Percentiles rank a stretch among this genome's conserved stretches.
Conservation (phyloP, 2,888 invertebrate species). For the Melanargia galathea region DNA sequence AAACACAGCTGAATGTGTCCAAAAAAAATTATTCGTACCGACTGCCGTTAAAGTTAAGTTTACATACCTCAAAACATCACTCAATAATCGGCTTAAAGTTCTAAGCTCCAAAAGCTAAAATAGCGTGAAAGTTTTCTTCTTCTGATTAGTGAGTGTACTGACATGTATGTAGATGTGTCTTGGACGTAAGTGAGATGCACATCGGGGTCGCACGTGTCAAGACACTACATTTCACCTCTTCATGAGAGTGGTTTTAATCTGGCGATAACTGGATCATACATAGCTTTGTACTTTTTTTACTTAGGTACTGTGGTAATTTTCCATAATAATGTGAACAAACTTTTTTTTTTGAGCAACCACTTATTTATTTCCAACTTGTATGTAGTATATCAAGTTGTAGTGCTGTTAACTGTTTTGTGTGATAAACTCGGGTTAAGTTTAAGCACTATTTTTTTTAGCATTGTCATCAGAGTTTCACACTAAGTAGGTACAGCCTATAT, state of each 20-base stretch:
- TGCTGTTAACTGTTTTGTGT: no score
- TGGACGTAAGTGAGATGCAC: conserved; percentile 7
- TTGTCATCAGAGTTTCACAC: no score
- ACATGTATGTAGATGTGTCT: not conserved
- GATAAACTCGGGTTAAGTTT: no score
- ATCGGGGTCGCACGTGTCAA: conserved; percentile 20
- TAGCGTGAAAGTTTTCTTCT: not conserved
- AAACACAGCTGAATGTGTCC: not conserved
- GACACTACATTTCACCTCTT: conserved; percentile 24
- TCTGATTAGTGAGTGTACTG: not conserved
- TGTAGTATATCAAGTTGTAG: no score
- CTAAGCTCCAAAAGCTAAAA: not conserved
- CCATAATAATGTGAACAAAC: not conserved
- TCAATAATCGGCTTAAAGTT: not conserved
- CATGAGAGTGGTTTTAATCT: conserved; percentile 10
- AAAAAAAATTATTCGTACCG: not conserved
- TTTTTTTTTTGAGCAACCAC: not conserved
- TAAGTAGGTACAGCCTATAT: no score
- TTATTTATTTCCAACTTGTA: no score
- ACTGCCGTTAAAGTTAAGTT: not conserved
- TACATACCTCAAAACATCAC: not conserved
- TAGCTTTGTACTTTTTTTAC: not conserved
- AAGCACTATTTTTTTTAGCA: no score
- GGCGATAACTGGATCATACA: no score
- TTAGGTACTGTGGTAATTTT: not conserved